phyloP scores from a whole-genome alignment of 2,888 invertebrate genomes.

The Lasioglossum lativentre region DNA sequence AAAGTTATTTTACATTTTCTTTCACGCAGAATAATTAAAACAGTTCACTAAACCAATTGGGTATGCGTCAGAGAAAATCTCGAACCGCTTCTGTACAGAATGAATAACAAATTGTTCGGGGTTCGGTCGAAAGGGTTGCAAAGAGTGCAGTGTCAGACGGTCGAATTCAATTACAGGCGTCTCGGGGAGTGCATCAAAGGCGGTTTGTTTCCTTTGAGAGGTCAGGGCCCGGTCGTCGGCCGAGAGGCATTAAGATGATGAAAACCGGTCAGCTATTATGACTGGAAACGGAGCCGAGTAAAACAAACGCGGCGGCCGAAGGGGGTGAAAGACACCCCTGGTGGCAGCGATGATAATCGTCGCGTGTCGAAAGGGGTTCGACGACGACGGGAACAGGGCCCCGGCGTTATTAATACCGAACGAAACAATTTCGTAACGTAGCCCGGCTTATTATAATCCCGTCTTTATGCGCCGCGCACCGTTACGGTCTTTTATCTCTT shows the following conservation, averaged over 20 bases:
- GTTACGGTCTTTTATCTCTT: conserved; percentile 50
- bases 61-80: background rate
- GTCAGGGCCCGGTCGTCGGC: background rate
- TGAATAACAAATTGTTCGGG: background rate
- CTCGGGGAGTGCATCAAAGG: conserved; percentile 28
- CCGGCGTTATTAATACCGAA: conserved; percentile 76
- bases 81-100: background rate
- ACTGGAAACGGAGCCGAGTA: conserved; percentile 43
- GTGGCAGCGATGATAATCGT: conserved; percentile 68
- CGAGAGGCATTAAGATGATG: conserved; percentile 54
- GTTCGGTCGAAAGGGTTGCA: background rate
- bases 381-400: background rate
- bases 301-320: conserved; percentile 40
- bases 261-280: conserved; percentile 56
- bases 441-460: conserved; percentile 80
- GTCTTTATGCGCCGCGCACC: conserved; percentile 66
- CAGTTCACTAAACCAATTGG: background rate
- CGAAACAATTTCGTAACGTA: conserved; percentile 80
- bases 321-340: conserved; percentile 50
- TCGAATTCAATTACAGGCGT: conserved; percentile 41
- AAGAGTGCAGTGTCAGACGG: conserved; percentile 3
- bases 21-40: background rate
- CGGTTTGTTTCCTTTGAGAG: conserved; percentile 35
- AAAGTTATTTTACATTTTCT: background rate
- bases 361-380: conserved; percentile 65